phyloP scores from a whole-genome alignment of 2,113 vertebrate species.

The Corythaixoides concolor region DNA sequence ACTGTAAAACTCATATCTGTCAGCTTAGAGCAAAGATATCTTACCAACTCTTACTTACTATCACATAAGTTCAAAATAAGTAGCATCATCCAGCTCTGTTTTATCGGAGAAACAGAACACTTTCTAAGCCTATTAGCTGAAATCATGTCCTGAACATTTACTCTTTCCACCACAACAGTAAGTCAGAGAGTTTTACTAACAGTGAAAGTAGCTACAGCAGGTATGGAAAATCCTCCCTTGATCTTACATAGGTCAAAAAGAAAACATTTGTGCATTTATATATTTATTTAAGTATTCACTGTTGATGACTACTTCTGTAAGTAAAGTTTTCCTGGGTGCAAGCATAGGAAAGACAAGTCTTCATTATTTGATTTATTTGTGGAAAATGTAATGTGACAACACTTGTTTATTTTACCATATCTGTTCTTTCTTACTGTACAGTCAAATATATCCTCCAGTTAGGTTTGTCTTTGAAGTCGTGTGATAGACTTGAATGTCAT shows the following conservation, averaged over 20 bases:
- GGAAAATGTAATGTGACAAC: conserved; percentile 14
- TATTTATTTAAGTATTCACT: neutral
- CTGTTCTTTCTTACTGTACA: neutral
- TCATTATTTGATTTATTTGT: conserved; percentile 7
- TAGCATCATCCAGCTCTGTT: neutral
- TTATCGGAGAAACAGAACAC: neutral
- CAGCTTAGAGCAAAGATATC: neutral
- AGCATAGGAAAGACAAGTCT: neutral
- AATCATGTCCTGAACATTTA: neutral
- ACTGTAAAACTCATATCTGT: neutral
- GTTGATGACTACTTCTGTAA: neutral
- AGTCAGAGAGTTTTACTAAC: conserved; percentile 1
- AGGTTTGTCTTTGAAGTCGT: neutral
- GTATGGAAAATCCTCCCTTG: neutral
- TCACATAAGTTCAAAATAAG: neutral
- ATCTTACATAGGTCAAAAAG: conserved; percentile 21
- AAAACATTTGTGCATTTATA: neutral
- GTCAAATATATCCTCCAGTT: neutral
- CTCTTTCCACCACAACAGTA: neutral
- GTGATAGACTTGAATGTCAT: neutral
- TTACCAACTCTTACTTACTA: neutral
- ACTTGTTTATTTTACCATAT: conserved; percentile 22
- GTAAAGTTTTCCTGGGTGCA: neutral
- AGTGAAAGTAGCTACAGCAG: neutral
- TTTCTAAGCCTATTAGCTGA: neutral